Conservation (phyloP, 2,113 vertebrate genomes). For the Plecturocebus donacophilus region DNA sequence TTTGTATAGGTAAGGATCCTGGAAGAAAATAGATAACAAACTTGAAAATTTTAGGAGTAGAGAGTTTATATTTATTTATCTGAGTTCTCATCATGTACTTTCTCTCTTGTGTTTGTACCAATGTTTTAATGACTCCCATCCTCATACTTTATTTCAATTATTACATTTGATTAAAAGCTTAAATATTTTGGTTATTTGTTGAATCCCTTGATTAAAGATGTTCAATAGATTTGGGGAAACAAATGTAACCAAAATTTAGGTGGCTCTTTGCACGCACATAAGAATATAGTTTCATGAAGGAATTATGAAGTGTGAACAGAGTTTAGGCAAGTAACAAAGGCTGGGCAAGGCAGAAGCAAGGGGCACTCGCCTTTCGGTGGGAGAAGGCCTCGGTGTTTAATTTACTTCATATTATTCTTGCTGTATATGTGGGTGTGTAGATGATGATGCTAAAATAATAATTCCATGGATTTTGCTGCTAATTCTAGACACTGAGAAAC, state of each 20-base stretch:
- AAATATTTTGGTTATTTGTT: background rate
- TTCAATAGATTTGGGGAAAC: background rate
- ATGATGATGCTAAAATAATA: background rate
- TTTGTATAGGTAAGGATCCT: background rate
- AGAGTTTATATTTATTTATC: too few relatives aligned
- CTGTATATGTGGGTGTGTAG: too few relatives aligned
- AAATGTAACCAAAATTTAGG: too few relatives aligned
- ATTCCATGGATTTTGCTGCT: background rate
- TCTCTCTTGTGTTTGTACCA: background rate
- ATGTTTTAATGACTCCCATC: constrained; percentile 10
- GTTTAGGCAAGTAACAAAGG: background rate
- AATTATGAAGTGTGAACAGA: background rate
- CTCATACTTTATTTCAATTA: background rate
- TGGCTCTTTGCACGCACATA: too few relatives aligned
- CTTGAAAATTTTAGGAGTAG: background rate
- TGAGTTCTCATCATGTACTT: background rate
- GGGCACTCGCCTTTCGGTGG: accelerated
- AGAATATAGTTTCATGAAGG: background rate
- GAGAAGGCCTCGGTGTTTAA: background rate
- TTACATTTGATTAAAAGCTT: background rate
- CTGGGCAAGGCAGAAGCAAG: background rate
- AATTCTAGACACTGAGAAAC: background rate
- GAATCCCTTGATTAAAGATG: background rate
- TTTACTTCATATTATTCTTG: background rate
- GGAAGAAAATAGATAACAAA: background rate